A percentile compares a stretch with the other conserved stretches of the same genome.
Evolutionary conservation across 2,797 vertebrate genomes (phyloP).

Genomic region (Schizothorax lantsangensis): DNA sequence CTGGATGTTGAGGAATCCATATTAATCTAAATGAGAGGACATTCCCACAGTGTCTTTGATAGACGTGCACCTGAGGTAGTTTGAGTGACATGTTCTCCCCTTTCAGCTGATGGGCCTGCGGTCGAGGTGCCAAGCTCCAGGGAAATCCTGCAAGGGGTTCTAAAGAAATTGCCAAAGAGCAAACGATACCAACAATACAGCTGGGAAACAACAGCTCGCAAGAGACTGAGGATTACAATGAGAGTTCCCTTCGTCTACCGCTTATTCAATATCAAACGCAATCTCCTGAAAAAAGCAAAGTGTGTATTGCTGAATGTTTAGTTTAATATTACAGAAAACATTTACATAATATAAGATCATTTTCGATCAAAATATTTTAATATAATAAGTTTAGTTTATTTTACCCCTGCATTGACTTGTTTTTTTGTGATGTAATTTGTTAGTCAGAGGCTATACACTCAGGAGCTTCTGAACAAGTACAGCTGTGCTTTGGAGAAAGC

Average conservation of each 20-base stretch:
- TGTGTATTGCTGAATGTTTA: slow-evolving; percentile 6
- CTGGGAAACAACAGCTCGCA: slow-evolving; percentile 45
- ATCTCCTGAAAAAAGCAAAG: slow-evolving; percentile 74
- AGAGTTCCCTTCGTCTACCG: slow-evolving; percentile 77
- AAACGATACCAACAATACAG: fast-evolving
- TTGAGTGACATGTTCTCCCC: background rate
- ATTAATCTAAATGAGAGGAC: background rate
- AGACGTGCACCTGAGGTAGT: background rate
- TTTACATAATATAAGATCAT: background rate
- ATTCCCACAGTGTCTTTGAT: background rate
- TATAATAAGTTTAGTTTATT: background rate
- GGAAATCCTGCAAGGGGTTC: slow-evolving; percentile 70
- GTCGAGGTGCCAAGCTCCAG: slow-evolving; percentile 58
- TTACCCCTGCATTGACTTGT: background rate
- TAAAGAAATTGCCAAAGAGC: slow-evolving; percentile 70
- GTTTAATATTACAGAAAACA: background rate
- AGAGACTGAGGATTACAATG: slow-evolving; percentile 69
- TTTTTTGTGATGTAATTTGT: background rate
- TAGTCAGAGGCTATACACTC: slow-evolving; percentile 66
- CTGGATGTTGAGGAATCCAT: too few species aligned
- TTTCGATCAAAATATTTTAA: background rate
- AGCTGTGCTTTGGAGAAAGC: slow-evolving; percentile 82
- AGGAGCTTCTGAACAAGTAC: slow-evolving; percentile 79
- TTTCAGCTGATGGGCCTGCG: slow-evolving; percentile 6
- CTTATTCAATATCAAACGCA: too few species aligned